Evolutionary conservation across 2,888 invertebrate genomes (phyloP).

Genomic region (Heliconius ismenius): DNA sequence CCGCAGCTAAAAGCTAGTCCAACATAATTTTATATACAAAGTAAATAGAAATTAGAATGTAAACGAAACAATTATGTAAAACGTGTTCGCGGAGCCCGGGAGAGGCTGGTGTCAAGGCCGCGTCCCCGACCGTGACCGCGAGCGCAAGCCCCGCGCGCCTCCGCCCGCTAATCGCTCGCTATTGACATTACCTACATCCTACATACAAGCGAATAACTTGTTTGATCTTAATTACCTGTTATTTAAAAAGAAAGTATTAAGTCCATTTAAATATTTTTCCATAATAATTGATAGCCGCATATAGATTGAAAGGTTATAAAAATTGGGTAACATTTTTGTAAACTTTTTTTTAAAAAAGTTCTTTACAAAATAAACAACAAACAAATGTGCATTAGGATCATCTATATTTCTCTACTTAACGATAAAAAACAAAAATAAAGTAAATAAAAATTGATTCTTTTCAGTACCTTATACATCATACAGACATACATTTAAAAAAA

Average conservation of each 20-base stretch:
- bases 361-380: no score
- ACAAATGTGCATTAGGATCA: no score
- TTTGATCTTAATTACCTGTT: slow-evolving; percentile 2
- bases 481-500: neutral
- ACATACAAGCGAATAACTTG: neutral
- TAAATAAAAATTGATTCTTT: neutral
- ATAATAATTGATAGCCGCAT: neutral
- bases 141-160: slow-evolving; percentile 30
- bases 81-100: slow-evolving; percentile 62
- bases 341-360: no score
- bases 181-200: slow-evolving; percentile 28
- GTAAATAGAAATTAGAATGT: slow-evolving; percentile 27
- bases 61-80: slow-evolving; percentile 41
- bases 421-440: neutral
- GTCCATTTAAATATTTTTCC: neutral
- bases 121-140: slow-evolving; percentile 76
- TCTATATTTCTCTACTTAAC: no score
- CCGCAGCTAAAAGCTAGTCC: neutral
- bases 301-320: no score
- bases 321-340: no score
- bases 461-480: neutral
- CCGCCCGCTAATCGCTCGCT: slow-evolving; percentile 30
- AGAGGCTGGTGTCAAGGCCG: slow-evolving; percentile 72
- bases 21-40: neutral
- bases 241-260: neutral